Evolutionary conservation across 2,797 vertebrate species (phyloP).

Genomic region (Sebastes alutus): DNA sequence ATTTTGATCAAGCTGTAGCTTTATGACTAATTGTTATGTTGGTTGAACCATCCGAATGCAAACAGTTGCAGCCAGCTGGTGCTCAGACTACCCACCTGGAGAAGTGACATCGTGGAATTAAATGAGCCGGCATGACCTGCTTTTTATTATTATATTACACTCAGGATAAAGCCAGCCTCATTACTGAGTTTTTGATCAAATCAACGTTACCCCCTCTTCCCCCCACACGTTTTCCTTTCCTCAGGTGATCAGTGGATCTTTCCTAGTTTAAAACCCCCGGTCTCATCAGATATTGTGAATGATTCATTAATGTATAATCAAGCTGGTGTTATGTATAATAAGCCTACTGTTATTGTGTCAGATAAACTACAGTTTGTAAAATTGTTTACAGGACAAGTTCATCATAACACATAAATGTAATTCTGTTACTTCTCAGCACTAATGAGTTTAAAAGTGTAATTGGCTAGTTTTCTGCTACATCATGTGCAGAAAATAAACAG

Average conservation of each 20-base stretch:
- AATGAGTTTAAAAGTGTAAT: slow-evolving; percentile 10
- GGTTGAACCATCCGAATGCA: slow-evolving; percentile 13
- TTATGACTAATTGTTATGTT: slow-evolving; percentile 31
- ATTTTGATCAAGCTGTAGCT: slow-evolving; percentile 9
- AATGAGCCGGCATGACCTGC: slow-evolving; percentile 17
- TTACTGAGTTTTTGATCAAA: slow-evolving; percentile 36
- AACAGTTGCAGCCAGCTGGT: slow-evolving; percentile 28
- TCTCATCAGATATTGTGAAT: background rate
- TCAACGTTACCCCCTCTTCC: background rate
- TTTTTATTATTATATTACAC: slow-evolving; percentile 31
- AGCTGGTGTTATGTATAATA: background rate
- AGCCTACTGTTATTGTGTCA: background rate
- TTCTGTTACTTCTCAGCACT: background rate
- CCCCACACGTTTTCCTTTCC: background rate
- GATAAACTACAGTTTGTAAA: background rate
- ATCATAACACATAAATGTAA: background rate
- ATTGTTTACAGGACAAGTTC: background rate
- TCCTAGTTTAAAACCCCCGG: background rate
- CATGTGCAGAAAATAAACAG: slow-evolving; percentile 12
- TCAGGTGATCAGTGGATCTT: slow-evolving; percentile 1
- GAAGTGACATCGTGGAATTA: slow-evolving; percentile 37
- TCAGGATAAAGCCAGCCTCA: slow-evolving; percentile 25
- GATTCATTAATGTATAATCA: slow-evolving; percentile 24
- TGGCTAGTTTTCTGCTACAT: background rate
- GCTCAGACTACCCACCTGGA: slow-evolving; percentile 24